Evolutionary conservation across 2,888 invertebrate species (phyloP).

Genomic region (Cataglyphis cursor): DNA sequence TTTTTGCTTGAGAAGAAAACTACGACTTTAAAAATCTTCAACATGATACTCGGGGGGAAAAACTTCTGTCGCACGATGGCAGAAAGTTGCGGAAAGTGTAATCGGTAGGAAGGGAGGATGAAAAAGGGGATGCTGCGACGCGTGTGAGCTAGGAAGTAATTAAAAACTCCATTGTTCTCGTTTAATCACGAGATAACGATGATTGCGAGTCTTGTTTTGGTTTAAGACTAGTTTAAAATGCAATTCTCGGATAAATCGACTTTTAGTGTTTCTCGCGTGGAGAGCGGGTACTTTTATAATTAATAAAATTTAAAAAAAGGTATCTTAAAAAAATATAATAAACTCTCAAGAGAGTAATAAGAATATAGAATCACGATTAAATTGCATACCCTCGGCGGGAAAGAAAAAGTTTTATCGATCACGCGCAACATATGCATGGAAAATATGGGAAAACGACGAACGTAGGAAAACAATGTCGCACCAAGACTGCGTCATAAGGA

Average conservation of each 20-base stretch:
- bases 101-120: not conserved
- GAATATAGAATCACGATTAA: not conserved
- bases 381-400: not conserved
- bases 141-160: slow-evolving; percentile 1
- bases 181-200: not conserved
- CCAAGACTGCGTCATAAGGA: not conserved
- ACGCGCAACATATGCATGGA: not conserved
- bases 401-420: not conserved
- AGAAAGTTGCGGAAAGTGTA: not conserved
- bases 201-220: not conserved
- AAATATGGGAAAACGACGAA: slow-evolving; percentile 3
- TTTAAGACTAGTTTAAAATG: not conserved
- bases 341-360: not conserved
- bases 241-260: not conserved
- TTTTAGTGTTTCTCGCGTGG: not conserved
- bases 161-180: slow-evolving; percentile 2
- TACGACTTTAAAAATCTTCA: not conserved
- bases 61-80: not conserved
- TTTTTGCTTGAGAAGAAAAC: not conserved
- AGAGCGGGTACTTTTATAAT: not conserved
- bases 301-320: not conserved
- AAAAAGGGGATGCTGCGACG: not conserved
- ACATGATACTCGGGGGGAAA: not conserved
- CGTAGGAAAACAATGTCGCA: not conserved
- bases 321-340: not conserved